Evolutionary conservation across 2,113 vertebrate species (phyloP).

Genomic region (Gallinago undulata): DNA sequence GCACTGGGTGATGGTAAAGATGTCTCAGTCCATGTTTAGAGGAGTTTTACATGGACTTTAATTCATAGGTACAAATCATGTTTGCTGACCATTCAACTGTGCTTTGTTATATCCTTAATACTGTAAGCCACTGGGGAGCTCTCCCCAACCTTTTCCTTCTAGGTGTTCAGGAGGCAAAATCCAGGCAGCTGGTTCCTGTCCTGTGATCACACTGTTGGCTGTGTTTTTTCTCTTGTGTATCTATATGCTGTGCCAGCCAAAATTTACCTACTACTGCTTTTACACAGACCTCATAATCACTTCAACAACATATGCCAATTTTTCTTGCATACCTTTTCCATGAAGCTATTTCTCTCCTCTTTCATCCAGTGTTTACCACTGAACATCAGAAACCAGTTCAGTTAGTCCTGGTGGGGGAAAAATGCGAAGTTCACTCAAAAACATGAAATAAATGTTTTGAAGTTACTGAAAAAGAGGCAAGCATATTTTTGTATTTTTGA

Average conservation of each 20-base stretch:
- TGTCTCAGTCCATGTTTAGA: not conserved
- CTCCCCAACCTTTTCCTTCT: slow-evolving; percentile 22
- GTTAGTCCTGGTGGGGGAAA: not conserved
- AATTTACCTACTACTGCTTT: slow-evolving; percentile 68
- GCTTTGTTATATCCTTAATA: slow-evolving; percentile 4
- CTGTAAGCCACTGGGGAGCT: not conserved
- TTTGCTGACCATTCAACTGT: not conserved
- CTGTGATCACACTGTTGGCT: slow-evolving; percentile 56
- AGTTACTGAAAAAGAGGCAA: not conserved
- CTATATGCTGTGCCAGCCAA: slow-evolving; percentile 57
- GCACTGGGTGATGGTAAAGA: not conserved
- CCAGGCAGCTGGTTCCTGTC: slow-evolving; percentile 60
- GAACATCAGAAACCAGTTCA: not conserved
- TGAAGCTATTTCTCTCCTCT: not conserved
- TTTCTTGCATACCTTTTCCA: slow-evolving; percentile 6
- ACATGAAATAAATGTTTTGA: not conserved
- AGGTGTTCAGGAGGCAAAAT: slow-evolving; percentile 59
- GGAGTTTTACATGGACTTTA: not conserved
- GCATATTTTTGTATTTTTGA: not conserved
- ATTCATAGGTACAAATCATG: not conserved
- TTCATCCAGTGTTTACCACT: not conserved
- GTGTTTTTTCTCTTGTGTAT: slow-evolving; percentile 55
- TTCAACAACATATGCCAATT: slow-evolving; percentile 30
- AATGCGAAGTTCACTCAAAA: not conserved
- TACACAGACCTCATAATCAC: slow-evolving; percentile 63